These are phyloP conservation scores for Buphagus erythrorhynchus DNA, from an alignment of 2,797 vertebrate genomes.

Conservation along the genomic window DNA sequence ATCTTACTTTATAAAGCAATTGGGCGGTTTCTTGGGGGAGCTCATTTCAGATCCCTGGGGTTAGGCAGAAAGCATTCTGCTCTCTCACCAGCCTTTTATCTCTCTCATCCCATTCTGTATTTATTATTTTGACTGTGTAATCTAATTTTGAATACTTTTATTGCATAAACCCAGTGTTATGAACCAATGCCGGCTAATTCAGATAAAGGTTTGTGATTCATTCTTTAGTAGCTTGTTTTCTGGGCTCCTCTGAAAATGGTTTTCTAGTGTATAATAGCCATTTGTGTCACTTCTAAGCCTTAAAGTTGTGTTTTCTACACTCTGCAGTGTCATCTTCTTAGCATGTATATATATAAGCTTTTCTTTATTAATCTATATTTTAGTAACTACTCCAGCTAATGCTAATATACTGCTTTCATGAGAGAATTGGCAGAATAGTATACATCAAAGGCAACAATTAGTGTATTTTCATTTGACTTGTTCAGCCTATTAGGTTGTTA, in stretches of 20 bases:
- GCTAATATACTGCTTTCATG: slow-evolving; percentile 21
- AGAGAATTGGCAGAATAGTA: slow-evolving; percentile 35
- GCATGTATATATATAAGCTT: neutral
- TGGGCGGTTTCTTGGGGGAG: neutral
- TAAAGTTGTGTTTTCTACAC: neutral
- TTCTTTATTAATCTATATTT: slow-evolving; percentile 32
- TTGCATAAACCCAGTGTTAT: neutral
- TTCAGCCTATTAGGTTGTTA: slow-evolving; percentile 61
- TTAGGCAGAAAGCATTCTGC: neutral
- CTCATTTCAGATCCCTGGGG: neutral
- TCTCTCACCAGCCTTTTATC: neutral
- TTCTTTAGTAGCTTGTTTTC: neutral
- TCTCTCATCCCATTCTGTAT: neutral
- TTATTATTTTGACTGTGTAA: slow-evolving; percentile 23
- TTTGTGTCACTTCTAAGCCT: neutral
- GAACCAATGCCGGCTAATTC: neutral
- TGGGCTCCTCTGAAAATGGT: neutral
- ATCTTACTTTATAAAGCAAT: neutral
- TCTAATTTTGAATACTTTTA: neutral
- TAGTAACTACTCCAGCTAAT: slow-evolving; percentile 19
- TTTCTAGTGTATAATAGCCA: neutral
- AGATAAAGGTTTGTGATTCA: neutral
- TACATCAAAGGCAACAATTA: slow-evolving; percentile 57
- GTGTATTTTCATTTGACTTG: slow-evolving; percentile 46
- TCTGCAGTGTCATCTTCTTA: neutral